Evolutionary conservation across 2,797 vertebrate genomes (phyloP).

Genomic region (Liasis olivaceus): DNA sequence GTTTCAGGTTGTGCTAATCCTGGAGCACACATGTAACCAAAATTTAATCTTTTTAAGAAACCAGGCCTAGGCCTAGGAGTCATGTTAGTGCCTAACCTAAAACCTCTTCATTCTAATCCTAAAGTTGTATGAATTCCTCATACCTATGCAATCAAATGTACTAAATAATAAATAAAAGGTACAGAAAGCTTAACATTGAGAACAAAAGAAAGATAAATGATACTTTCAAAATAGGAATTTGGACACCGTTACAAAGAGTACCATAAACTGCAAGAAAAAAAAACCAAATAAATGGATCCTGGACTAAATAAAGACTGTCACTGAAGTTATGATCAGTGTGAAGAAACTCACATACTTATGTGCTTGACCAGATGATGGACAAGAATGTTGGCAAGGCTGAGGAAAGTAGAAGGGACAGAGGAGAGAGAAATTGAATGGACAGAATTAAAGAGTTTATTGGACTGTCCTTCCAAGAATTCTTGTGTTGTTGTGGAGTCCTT

Average conservation of each 20-base stretch:
- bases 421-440: not conserved
- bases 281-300: not conserved
- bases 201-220: not conserved
- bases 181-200: not conserved
- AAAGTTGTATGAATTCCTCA: not conserved
- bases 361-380: not conserved
- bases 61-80: not conserved
- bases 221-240: not conserved
- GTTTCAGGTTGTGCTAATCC: not conserved
- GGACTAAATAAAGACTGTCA: not conserved
- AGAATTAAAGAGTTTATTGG: not conserved
- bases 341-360: not conserved
- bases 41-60: not conserved
- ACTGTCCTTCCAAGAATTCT: not conserved
- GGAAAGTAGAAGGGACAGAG: not conserved
- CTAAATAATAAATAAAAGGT: not conserved
- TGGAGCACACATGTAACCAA: not conserved
- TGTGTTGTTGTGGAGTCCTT: not conserved
- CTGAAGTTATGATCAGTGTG: not conserved
- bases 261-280: not conserved
- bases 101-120: not conserved
- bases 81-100: not conserved
- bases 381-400: not conserved
- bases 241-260: not conserved
- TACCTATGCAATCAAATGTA: not conserved